Conservation (phyloP, 2,888 invertebrate species). For the Cheilosia variabilis region DNA sequence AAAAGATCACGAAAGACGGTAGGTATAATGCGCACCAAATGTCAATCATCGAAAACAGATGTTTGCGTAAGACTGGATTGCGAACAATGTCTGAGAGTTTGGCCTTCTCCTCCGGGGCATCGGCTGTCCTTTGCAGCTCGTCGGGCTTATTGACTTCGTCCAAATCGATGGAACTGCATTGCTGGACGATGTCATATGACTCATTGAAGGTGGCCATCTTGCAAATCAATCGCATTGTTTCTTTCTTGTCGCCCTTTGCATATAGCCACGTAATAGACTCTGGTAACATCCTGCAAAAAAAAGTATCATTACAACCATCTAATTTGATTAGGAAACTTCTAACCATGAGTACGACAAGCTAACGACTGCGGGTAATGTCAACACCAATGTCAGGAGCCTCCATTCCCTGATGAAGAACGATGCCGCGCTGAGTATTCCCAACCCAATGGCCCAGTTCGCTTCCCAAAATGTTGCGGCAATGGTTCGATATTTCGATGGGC, state of each 20-base stretch:
- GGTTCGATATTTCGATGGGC: slow-evolving; percentile 83
- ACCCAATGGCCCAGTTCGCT: slow-evolving; percentile 84
- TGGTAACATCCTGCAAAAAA: slow-evolving; percentile 81
- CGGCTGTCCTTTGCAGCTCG: neutral
- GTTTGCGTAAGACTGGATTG: slow-evolving; percentile 71
- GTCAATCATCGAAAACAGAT: slow-evolving; percentile 74
- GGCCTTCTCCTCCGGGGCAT: neutral
- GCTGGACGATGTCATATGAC: slow-evolving; percentile 60
- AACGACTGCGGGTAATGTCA: slow-evolving; percentile 84
- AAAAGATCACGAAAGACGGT: neutral
- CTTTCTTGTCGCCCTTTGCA: slow-evolving; percentile 80
- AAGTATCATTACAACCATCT: neutral
- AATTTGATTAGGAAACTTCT: slow-evolving; percentile 19
- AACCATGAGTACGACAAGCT: slow-evolving; percentile 83
- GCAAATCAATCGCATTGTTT: slow-evolving; percentile 80
- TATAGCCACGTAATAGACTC: slow-evolving; percentile 83
- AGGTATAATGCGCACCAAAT: slow-evolving; percentile 78
- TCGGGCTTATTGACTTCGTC: neutral
- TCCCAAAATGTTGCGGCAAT: slow-evolving; percentile 84
- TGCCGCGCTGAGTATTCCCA: slow-evolving; percentile 83
- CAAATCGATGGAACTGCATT: slow-evolving; percentile 59
- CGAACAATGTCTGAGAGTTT: slow-evolving; percentile 56
- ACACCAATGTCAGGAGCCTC: slow-evolving; percentile 84
- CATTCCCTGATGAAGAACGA: slow-evolving; percentile 84
- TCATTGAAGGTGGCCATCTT: slow-evolving; percentile 80